Percentiles rank a stretch among this genome's conserved stretches.
These are phyloP conservation scores for Xestoiulus laeticollis DNA, from an alignment of 2,888 invertebrate genomes.

Conservation along the genomic window DNA sequence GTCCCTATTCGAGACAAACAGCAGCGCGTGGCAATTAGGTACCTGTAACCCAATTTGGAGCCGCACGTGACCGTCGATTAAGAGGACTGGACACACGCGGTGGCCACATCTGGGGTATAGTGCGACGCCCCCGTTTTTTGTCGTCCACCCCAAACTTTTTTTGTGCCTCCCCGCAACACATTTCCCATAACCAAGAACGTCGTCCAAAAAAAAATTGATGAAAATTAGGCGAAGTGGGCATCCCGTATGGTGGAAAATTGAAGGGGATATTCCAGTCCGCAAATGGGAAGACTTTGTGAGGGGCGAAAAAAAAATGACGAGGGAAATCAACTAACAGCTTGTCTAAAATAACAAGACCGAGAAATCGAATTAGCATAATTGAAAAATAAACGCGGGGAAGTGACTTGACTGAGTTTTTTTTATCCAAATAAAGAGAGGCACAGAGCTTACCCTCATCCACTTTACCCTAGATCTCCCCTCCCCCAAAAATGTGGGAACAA, in stretches of 20 bases:
- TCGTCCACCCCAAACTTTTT: not conserved
- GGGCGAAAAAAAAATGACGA: slow-evolving; percentile 15
- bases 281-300: not conserved
- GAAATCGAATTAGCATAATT: slow-evolving; percentile 34
- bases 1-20: not conserved
- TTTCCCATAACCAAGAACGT: not conserved
- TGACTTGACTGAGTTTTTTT: not conserved
- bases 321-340: slow-evolving; percentile 37
- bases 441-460: not conserved
- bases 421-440: not conserved
- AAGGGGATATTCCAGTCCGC: not conserved
- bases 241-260: not conserved
- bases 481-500: too few species aligned
- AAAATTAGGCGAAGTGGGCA: slow-evolving; percentile 2
- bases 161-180: not conserved
- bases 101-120: not conserved
- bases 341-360: slow-evolving; percentile 9
- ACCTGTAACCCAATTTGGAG: slow-evolving; percentile 18
- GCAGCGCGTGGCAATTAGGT: not conserved
- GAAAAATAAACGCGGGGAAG: not conserved
- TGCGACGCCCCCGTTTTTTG: not conserved
- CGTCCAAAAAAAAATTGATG: not conserved
- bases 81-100: slow-evolving; percentile 21
- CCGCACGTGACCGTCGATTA: slow-evolving; percentile 29
- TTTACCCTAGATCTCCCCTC: too few species aligned